Percentiles rank a stretch among this genome's conserved stretches.
Conservation (phyloP, 2,888 invertebrate genomes). For the Leptinotarsa haldemani region DNA sequence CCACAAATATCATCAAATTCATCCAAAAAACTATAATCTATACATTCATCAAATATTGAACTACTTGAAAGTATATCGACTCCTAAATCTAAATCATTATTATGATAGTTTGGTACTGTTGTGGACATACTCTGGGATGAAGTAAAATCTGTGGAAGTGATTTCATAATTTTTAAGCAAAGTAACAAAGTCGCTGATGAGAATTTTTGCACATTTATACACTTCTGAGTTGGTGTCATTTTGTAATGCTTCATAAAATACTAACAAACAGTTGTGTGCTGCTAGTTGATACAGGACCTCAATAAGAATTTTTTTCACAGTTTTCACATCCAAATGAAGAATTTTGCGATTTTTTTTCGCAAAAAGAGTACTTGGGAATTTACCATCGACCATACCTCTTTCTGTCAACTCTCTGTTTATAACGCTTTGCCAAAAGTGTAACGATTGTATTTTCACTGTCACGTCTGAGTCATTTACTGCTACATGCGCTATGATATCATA, state of each 20-base stretch:
- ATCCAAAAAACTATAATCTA: neutral
- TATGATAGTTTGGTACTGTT: neutral
- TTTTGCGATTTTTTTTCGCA: constrained; percentile 81
- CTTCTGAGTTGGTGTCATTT: constrained; percentile 79
- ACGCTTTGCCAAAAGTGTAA: constrained; percentile 79
- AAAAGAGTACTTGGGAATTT: constrained; percentile 83
- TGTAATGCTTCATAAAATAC: constrained; percentile 75
- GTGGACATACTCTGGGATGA: neutral
- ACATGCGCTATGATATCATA: constrained; percentile 76
- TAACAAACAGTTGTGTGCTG: constrained; percentile 76
- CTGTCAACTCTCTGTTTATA: constrained; percentile 73
- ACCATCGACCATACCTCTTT: constrained; percentile 87
- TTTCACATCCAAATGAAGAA: constrained; percentile 76
- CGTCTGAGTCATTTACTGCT: constrained; percentile 79
- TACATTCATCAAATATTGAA: neutral
- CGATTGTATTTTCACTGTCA: constrained; percentile 83
- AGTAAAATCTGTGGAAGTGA: constrained; percentile 54
- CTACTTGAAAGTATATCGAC: neutral
- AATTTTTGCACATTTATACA: constrained; percentile 72
- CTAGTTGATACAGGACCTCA: constrained; percentile 76
- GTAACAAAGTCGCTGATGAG: constrained; percentile 69
- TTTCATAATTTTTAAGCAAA: constrained; percentile 71
- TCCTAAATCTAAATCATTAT: neutral
- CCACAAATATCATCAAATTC: neutral
- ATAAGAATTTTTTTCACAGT: constrained; percentile 75